These are phyloP conservation scores for Oopsacas minuta DNA, from an alignment of 37 sponge, comb jelly and placozoan genomes.

Conservation along the genomic window DNA sequence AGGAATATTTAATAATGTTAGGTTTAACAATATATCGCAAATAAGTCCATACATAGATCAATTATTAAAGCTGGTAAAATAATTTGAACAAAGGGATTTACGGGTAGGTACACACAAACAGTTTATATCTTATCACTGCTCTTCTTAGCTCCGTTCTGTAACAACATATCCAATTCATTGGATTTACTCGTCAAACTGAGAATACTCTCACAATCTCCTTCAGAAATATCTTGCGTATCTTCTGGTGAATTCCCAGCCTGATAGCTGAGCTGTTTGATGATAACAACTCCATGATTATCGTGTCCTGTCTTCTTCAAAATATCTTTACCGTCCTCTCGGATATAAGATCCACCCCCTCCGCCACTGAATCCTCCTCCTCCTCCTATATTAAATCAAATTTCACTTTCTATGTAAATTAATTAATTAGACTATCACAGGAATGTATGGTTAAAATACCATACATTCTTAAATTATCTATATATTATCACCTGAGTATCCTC, in stretches of 20 bases:
- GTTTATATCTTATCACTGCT: background rate
- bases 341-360: background rate
- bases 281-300: background rate
- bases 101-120: background rate
- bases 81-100: background rate
- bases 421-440: background rate
- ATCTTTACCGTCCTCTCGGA: background rate
- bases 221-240: background rate
- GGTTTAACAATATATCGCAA: background rate
- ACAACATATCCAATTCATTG: background rate
- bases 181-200: background rate
- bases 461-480: no score
- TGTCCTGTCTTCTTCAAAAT: background rate
- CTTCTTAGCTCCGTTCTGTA: slow-evolving; percentile 4
- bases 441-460: no score
- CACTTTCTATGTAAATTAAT: no score
- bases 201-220: background rate
- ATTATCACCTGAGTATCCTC: slow-evolving; percentile 7
- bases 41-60: background rate
- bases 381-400: no score
- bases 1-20: no score
- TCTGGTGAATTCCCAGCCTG: background rate
- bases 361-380: background rate
- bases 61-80: slow-evolving; percentile 15
- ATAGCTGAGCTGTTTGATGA: background rate